Base-by-base conservation (phyloP, 2,113 vertebrate genomes). In the Sceloporus undulatus region DNA sequence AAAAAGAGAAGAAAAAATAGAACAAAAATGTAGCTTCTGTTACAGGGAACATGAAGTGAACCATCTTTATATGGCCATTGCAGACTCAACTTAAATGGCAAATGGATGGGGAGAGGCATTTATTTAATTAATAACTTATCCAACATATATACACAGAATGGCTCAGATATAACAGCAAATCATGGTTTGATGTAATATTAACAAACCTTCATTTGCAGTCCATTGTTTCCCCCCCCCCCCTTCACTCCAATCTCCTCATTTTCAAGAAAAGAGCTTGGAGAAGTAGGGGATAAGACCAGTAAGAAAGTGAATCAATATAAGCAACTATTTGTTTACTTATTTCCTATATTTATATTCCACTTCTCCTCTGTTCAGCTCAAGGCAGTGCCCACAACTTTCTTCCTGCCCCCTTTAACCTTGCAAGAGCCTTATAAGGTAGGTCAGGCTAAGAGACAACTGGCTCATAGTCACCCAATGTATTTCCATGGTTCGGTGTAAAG, bases 1-100 rank as follows among this genome's bases (percentile, higher is more conserved):
- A 14, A 79, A 70, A 83, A 70, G 19, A 3, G 27, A 38, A 2
- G 9, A 19, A 62, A 6, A 18, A 87, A 89, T 82, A 86, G 59
- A 76, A 79, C 34, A 93, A 91, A 81, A 84, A 34, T 18, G 91
- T 25, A 90, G 82, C 86, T 85, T 79, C 73, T 79, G 92, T 91
- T 83, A 88, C 88, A 89, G 77, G 1, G 94, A 85, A 79, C 54
- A 87, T 86, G 92, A 95, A 90, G 90, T 88, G 90, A 92, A 91
- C 92, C 91, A 93, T 92, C 91, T 52, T 90, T 92, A 92, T 82
- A 92, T 87, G 91, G 89, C 79, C 40, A 86, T 88, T 88, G 66
- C 91, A 92, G 91, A 0, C 92, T 84, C 85, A 91, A 81, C 48
- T 91, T 91, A 87, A 65, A 95, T 87, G 92, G 95, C 84, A 92